A percentile compares a stretch with the other conserved stretches of the same genome.
phyloP scores from a whole-genome alignment of 2,113 vertebrate species.

The Isichthys henryi region DNA sequence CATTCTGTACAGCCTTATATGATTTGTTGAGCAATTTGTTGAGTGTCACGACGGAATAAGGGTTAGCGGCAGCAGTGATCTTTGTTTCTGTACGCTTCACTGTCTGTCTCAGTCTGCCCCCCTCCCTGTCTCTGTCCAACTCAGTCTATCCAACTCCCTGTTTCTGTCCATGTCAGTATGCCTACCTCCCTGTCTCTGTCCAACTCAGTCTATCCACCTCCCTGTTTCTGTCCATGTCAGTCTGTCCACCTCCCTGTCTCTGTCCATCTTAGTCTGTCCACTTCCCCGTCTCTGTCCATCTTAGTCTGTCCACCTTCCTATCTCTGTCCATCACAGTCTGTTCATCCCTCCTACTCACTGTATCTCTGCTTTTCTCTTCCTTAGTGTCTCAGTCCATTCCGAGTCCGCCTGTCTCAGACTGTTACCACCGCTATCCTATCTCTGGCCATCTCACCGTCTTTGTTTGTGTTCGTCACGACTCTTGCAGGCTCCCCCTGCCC shows the following conservation, averaged over 20 bases:
- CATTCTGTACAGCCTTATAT: background rate
- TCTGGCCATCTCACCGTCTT: background rate
- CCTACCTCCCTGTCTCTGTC: background rate
- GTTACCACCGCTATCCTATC: background rate
- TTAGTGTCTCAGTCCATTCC: background rate
- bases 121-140: background rate
- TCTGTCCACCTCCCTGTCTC: background rate
- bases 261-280: background rate
- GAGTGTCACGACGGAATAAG: background rate
- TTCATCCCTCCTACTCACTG: background rate
- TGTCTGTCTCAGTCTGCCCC: background rate
- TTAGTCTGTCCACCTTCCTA: too few species aligned
- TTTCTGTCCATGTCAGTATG: background rate
- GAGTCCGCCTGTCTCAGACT: background rate
- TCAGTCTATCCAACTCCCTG: too few species aligned
- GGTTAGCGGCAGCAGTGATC: background rate
- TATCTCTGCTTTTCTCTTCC: background rate
- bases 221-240: background rate
- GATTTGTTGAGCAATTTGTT: background rate
- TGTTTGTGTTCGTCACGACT: background rate
- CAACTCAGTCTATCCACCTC: background rate
- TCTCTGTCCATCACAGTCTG: background rate
- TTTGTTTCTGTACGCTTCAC: background rate
- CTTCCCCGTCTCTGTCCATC: background rate
- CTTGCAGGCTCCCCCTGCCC: background rate